Evolutionary conservation across 2,113 vertebrate species (phyloP), one percentile per base, ranked within the genome.

Genomic region (Pleuronectes platessa): DNA sequence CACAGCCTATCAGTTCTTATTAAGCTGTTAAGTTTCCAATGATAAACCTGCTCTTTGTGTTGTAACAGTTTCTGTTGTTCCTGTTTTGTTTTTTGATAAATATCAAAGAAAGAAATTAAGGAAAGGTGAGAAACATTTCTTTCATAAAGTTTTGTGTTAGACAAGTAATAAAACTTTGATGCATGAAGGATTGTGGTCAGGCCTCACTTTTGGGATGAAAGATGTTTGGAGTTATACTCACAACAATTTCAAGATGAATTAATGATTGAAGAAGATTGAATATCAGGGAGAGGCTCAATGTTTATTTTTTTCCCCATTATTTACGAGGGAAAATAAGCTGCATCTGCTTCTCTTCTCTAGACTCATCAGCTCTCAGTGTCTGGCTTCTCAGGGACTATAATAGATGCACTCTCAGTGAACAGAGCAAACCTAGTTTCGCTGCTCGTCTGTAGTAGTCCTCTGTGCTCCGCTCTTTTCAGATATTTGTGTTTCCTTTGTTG

Each of bases 401-500:
- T 84, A 79, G 68, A 47, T 21, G 51, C 58, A 71, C 72, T 77
- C 72, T 78, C 27, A 76, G 61, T 18, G 45, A 85, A 68, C 59
- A 68, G 55, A 71, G 74, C 56, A 83, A 82, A 78, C 45, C 76
- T 79, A 71, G 84, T 88, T 89, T 85, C 26, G 60, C 73, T 74
- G 65, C 76, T 71, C 40, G 40, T 82, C 78, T 86, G 24, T 61
- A 64, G 53, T 42, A 59, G 68, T 70, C 68, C 54, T 71, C 79
- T 51, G 15, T 53, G 75, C 76, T 51, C 56, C 78, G 60, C 66
- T 66, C 78, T 91, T 77, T 88, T 89, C 73, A 89, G 90, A 90
- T 93, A 90, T 91, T 93, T 93, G 86, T 88, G 88, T 92, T 93
- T 90, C 82, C 85, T 92, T 93, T 88, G 93, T 92, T 89, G 92